Conservation (phyloP, 1,140 invertebrate species). For the Drosophila bocki region DNA sequence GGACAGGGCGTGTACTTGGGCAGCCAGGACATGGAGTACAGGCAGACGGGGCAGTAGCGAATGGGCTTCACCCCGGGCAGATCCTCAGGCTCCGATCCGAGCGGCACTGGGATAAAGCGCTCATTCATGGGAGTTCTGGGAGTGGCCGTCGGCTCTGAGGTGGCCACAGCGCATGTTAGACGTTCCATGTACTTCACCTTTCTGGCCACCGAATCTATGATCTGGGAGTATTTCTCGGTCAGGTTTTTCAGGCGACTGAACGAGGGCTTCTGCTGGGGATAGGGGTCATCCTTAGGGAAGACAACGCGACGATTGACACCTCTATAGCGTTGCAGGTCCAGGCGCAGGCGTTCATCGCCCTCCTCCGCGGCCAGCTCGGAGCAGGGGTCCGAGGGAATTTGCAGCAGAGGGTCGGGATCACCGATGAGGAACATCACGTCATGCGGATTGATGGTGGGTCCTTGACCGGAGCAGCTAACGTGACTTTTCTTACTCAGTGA, state of each 20-base stretch:
- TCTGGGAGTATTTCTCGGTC: slow-evolving; percentile 4
- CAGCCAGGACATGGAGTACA: slow-evolving; percentile 65
- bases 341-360: slow-evolving; percentile 32
- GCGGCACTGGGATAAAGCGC: slow-evolving; percentile 34
- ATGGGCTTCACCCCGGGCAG: slow-evolving; percentile 37
- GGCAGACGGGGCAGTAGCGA: slow-evolving; percentile 67
- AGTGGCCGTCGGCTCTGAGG: neutral
- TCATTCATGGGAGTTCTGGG: neutral
- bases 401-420: slow-evolving; percentile 30
- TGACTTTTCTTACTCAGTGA: neutral
- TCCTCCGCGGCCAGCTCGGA: slow-evolving; percentile 8
- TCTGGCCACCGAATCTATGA: slow-evolving; percentile 27
- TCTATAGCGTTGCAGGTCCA: slow-evolving; percentile 57
- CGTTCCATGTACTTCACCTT: neutral
- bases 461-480: slow-evolving; percentile 6
- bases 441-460: slow-evolving; percentile 15
- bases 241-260: slow-evolving; percentile 1
- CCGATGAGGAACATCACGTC: slow-evolving; percentile 60
- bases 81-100: slow-evolving; percentile 9
- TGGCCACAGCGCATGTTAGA: too few relatives aligned
- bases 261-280: slow-evolving; percentile 1
- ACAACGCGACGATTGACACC: slow-evolving; percentile 9
- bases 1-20: slow-evolving; percentile 60
- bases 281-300: neutral
- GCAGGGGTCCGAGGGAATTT: slow-evolving; percentile 38